Conservation (phyloP, 2,888 invertebrate genomes). For the Stegana nigrithorax region DNA sequence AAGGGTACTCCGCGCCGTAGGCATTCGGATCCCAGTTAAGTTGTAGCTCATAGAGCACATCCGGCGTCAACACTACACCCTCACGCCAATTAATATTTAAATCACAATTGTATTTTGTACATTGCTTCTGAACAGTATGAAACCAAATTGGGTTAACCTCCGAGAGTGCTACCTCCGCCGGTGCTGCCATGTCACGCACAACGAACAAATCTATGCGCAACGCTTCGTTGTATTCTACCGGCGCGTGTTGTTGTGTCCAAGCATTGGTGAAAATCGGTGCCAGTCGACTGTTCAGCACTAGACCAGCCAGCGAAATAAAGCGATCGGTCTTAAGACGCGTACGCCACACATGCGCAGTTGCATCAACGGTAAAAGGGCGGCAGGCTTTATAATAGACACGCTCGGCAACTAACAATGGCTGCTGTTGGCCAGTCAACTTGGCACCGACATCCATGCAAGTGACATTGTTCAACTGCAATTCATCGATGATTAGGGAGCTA, state of each 20-base stretch:
- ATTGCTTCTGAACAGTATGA: conserved; percentile 51
- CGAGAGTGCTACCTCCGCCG: conserved; percentile 20
- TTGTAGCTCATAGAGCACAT: conserved; percentile 61
- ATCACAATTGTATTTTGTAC: conserved; percentile 66
- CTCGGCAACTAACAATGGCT: conserved; percentile 45
- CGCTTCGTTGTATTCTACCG: conserved; percentile 59
- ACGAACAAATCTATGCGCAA: conserved; percentile 58
- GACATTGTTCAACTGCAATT: conserved; percentile 42
- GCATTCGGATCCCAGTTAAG: conserved; percentile 60
- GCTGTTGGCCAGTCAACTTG: conserved; percentile 26
- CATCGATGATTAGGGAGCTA: conserved; percentile 47
- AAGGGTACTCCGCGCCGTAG: conserved; percentile 67
- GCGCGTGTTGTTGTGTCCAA: conserved; percentile 27
- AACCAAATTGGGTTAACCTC: conserved; percentile 46
- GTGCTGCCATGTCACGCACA: neutral
- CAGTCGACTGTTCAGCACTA: conserved; percentile 64
- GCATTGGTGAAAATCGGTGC: conserved; percentile 44
- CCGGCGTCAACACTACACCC: conserved; percentile 61
- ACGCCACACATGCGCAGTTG: conserved; percentile 54
- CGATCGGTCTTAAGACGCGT: conserved; percentile 56
- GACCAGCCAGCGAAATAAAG: conserved; percentile 62
- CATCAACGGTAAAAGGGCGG: conserved; percentile 62
- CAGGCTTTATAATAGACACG: conserved; percentile 66
- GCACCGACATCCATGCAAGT: conserved; percentile 14
- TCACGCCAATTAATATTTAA: conserved; percentile 56